A percentile compares a stretch with the other conserved stretches of the same genome.
These are phyloP conservation scores for Pissodes strobi DNA, from an alignment of 1,140 invertebrate species.

Conservation along the genomic window DNA sequence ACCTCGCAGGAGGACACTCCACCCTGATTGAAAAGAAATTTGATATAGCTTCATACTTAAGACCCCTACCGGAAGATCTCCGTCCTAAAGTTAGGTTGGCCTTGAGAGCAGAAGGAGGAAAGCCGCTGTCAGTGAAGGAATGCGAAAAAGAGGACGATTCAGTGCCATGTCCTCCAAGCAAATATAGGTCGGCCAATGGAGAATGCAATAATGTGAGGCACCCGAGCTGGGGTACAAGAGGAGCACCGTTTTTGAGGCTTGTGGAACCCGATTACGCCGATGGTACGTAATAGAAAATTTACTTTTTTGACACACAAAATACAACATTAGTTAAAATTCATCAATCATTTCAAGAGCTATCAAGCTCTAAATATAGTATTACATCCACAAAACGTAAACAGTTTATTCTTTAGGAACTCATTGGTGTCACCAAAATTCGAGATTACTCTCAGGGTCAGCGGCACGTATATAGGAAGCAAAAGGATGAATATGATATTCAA, in stretches of 20 bases:
- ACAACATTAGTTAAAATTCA: too few species aligned
- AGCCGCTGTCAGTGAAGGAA: constrained; percentile 4
- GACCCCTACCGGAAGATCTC: constrained; percentile 45
- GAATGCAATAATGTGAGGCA: constrained; percentile 95
- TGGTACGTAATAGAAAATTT: constrained; percentile 62
- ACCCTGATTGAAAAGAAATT: constrained; percentile 25
- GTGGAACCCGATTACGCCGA: constrained; percentile 82
- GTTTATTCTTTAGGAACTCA: too few species aligned
- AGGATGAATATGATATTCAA: too few species aligned
- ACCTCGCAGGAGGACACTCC: constrained; percentile 25
- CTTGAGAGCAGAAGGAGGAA: constrained; percentile 39
- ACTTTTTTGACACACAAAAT: too few species aligned
- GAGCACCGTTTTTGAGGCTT: constrained; percentile 80
- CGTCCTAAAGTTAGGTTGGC: constrained; percentile 40
- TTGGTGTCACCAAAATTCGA: too few species aligned
- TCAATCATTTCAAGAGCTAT: too few species aligned
- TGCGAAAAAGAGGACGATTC: constrained; percentile 26
- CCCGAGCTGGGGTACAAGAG: constrained; percentile 84
- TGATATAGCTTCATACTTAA: constrained; percentile 44
- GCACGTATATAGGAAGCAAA: too few species aligned
- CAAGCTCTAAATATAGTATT: too few species aligned
- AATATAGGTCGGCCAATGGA: constrained; percentile 81
- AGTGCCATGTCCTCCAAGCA: constrained; percentile 69
- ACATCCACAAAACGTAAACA: too few species aligned
- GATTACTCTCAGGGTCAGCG: too few species aligned